phyloP scores from a whole-genome alignment of 2,888 invertebrate genomes.

The Ptycholaimellus sp. region DNA sequence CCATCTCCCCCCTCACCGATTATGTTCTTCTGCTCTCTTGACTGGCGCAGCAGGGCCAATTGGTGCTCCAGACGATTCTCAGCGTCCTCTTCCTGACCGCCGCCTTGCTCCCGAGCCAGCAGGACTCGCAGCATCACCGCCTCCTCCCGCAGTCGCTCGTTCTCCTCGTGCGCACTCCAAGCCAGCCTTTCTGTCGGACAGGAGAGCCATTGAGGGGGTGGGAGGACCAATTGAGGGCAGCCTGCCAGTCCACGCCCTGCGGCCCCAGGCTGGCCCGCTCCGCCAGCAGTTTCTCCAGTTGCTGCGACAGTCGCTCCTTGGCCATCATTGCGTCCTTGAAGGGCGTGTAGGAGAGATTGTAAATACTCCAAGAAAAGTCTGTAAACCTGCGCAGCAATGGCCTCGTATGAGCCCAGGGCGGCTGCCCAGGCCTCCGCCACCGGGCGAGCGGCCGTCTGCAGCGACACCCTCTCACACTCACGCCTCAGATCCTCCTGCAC shows the following conservation, averaged over 20 bases:
- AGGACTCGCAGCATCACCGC: conserved; percentile 5
- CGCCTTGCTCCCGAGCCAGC: conserved; percentile 4
- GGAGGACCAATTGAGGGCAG: not conserved
- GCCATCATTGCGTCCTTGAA: too few species aligned
- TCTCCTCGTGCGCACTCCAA: not conserved
- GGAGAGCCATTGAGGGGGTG: not conserved
- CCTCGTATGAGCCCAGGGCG: too few species aligned
- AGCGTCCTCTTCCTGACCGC: not conserved
- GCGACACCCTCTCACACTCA: too few species aligned
- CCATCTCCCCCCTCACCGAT: too few species aligned
- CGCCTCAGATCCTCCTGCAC: too few species aligned
- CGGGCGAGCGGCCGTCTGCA: too few species aligned
- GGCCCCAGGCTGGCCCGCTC: not conserved
- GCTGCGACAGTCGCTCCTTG: not conserved
- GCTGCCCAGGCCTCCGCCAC: too few species aligned
- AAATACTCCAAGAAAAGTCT: too few species aligned
- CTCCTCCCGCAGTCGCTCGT: conserved; percentile 5
- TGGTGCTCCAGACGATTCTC: not conserved
- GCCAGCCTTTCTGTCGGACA: too few species aligned
- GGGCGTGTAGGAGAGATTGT: too few species aligned
- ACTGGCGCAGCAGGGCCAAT: not conserved
- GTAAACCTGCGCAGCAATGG: too few species aligned
- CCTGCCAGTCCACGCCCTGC: not conserved
- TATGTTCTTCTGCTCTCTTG: not conserved
- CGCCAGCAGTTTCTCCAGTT: not conserved